phyloP scores from a whole-genome alignment of 2,888 invertebrate genomes.

The Artemia sinica region DNA sequence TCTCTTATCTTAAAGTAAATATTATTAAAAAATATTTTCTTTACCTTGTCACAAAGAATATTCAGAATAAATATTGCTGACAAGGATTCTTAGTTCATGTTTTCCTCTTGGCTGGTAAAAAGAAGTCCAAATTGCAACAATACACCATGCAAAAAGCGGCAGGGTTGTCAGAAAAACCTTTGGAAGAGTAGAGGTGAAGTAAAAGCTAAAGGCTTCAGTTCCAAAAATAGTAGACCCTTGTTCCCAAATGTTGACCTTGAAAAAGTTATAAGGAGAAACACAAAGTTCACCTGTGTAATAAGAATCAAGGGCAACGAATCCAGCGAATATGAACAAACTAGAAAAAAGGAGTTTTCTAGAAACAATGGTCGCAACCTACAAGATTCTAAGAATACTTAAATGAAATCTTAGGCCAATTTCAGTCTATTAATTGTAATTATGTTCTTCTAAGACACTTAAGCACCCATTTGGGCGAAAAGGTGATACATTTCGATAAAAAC shows the following conservation, averaged over 20 bases:
- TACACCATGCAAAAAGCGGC: background rate
- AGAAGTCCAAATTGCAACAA: background rate
- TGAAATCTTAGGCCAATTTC: too few relatives aligned
- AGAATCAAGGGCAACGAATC: background rate
- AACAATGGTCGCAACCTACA: too few relatives aligned
- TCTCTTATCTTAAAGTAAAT: too few relatives aligned
- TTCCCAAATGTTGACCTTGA: slow-evolving; percentile 2
- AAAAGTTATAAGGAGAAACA: background rate
- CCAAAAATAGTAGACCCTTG: slow-evolving; percentile 4
- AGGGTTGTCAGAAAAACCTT: background rate
- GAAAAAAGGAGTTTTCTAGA: background rate
- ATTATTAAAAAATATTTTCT: too few relatives aligned
- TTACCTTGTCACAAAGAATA: background rate
- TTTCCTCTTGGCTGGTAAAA: background rate
- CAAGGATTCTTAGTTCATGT: background rate
- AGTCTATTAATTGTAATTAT: too few relatives aligned
- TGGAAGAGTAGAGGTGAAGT: background rate
- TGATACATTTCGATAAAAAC: too few relatives aligned
- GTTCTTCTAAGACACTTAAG: too few relatives aligned
- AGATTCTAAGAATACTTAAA: too few relatives aligned
- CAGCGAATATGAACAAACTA: background rate
- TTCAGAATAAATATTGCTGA: background rate
- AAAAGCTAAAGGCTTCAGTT: slow-evolving; percentile 1
- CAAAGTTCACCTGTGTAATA: background rate
- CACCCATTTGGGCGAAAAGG: too few relatives aligned